A percentile compares a stretch with the other conserved stretches of the same genome.
Conservation (phyloP, 1,140 invertebrate species). For the Drosophila tristis region DNA sequence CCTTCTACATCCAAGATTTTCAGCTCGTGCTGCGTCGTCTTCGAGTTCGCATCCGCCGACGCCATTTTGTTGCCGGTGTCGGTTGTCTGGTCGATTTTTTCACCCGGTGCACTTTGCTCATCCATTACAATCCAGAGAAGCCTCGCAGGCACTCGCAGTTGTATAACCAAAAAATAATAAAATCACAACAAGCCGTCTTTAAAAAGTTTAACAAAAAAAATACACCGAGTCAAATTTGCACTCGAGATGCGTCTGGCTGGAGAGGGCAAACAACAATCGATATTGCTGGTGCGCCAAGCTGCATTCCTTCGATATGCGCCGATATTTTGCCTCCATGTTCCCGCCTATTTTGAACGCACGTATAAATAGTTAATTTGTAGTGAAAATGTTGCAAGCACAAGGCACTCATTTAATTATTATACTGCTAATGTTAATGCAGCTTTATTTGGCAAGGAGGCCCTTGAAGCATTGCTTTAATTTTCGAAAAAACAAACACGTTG, state of each 20-base stretch:
- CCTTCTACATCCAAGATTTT: conserved; percentile 72
- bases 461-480: too few species aligned
- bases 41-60: conserved; percentile 32
- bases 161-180: neutral
- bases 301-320: neutral
- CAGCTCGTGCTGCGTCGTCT: conserved; percentile 40
- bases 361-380: too few species aligned
- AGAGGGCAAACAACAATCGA: neutral
- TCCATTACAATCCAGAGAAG: conserved; percentile 16
- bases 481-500: too few species aligned
- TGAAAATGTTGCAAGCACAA: too few species aligned
- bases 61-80: conserved; percentile 66
- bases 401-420: too few species aligned
- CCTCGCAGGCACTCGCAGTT: conserved; percentile 1
- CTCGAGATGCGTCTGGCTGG: neutral
- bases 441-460: too few species aligned
- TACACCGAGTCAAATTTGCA: neutral
- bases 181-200: conserved; percentile 18
- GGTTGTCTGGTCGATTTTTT: neutral
- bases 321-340: neutral
- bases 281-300: neutral
- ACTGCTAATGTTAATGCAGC: too few species aligned
- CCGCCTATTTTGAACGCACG: too few species aligned
- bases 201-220: neutral
- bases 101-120: neutral